A percentile compares a stretch with the other conserved stretches of the same genome.
phyloP scores from a whole-genome alignment of 2,113 vertebrate genomes.

The Abramis brama region DNA sequence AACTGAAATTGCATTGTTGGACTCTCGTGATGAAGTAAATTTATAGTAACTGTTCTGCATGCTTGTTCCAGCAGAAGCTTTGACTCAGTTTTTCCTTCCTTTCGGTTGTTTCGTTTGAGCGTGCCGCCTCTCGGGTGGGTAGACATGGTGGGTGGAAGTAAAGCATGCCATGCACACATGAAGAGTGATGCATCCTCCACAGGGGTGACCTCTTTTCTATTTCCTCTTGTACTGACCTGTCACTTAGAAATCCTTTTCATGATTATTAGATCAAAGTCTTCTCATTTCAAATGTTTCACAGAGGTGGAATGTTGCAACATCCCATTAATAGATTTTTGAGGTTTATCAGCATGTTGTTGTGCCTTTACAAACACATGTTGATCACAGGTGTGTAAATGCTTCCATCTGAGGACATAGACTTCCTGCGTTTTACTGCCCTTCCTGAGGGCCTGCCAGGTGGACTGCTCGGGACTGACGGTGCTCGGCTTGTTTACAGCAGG shows the following conservation, averaged over 20 bases:
- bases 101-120: slow-evolving; percentile 13
- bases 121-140: background rate
- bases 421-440: slow-evolving; percentile 31
- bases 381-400: slow-evolving; percentile 19
- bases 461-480: slow-evolving; percentile 4
- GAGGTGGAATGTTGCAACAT: background rate
- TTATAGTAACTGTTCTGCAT: background rate
- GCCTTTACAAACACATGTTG: background rate
- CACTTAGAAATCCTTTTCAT: background rate
- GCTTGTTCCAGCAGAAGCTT: background rate
- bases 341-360: background rate
- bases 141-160: slow-evolving; percentile 15
- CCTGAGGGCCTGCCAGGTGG: slow-evolving; percentile 40
- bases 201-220: slow-evolving; percentile 23
- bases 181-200: background rate
- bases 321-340: background rate
- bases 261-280: background rate
- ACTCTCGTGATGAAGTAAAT: background rate
- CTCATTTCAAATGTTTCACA: background rate
- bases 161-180: background rate
- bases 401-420: slow-evolving; percentile 34
- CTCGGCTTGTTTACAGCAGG: background rate
- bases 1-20: background rate
- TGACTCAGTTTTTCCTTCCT: background rate
- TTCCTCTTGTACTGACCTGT: background rate